Evolutionary conservation across 2,888 invertebrate species (phyloP), one percentile per base, ranked within the genome.

Genomic region (Agrotis puta): DNA sequence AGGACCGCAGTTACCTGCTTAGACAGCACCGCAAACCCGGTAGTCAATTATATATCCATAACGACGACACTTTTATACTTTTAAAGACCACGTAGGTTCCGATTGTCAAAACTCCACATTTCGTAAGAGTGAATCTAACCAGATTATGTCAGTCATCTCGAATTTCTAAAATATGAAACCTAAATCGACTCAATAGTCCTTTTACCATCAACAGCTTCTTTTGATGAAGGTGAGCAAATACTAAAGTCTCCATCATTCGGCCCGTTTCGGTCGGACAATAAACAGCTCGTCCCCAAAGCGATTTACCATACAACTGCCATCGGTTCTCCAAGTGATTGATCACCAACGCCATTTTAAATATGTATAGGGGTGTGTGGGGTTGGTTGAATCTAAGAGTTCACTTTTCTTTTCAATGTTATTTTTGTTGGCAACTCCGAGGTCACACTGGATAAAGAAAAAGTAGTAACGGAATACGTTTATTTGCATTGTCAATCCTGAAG

Each of bases 251-350:
- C 61, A 68, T 73, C 66, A 67, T 56, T 74, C 47, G 54, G 24
- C 45, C 61, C 64, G 47, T 51, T 79, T 72, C 67, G 57, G 65
- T 74, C 53, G 64, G 70, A 70, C 39, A 67, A 45, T 65, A 54
- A 48, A 43, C 27, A 33, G 45, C 33, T 62, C 64, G 77, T 27
- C 78, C 82, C 82, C 81, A 69, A 82, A 82, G 67, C 83, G 83
- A 81, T 81, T 70, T 72, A 69, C 74, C 71, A 73, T 78, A 67
- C 69, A 81, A 77, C 77, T 72, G 73, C 51, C 66, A 73, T 84
- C 73, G 73, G 66, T 57, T 70, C 57, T 16, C 16, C 57, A 51
- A 57, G 62, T 84, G 82, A 83, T 83, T 82, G 84, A 83, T 84
- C 77, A 58, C 57, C 18, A 27, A 14, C n/a, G 48, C 54, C 61